These are phyloP conservation scores for Polietes domitor DNA, from an alignment of 2,888 invertebrate species.

Conservation along the genomic window DNA sequence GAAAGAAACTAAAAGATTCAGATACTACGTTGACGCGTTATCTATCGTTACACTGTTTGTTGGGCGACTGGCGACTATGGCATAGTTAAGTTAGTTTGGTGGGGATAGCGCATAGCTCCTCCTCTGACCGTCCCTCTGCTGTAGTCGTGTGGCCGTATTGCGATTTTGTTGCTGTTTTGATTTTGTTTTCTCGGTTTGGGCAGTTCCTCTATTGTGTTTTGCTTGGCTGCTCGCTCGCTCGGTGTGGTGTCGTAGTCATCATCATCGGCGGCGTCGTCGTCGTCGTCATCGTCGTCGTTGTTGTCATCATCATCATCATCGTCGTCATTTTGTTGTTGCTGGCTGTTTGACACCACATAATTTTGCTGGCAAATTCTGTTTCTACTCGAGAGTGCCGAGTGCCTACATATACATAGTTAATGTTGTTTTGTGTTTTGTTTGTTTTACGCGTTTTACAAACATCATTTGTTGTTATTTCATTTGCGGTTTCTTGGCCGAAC, in stretches of 20 bases:
- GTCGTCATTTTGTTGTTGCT: conserved; percentile 1
- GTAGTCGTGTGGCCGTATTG: conserved; percentile 1
- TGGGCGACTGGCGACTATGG: background rate
- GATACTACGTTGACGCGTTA: background rate
- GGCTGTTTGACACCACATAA: conserved; percentile 48
- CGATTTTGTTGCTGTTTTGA: conserved; percentile 49
- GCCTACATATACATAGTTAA: conserved; percentile 23
- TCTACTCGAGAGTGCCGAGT: background rate
- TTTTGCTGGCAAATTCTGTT: conserved; percentile 38
- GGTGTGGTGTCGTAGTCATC: background rate
- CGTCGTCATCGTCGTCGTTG: background rate
- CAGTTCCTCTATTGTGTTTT: conserved; percentile 29
- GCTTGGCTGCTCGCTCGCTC: conserved; percentile 22
- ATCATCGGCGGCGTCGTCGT: no score
- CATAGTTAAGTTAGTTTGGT: conserved; percentile 10
- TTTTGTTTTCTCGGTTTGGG: conserved; percentile 44
- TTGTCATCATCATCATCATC: no score
- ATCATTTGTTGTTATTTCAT: conserved; percentile 11
- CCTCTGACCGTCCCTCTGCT: background rate
- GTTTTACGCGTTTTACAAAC: conserved; percentile 32
- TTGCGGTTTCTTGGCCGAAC: conserved; percentile 5
- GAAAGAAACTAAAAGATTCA: background rate
- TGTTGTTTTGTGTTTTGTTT: conserved; percentile 23
- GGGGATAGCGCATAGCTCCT: background rate
- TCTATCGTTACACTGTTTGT: background rate